Evolutionary conservation across 1,140 invertebrate species (phyloP), one percentile per base, ranked within the genome.

Genomic region (Conus betulinus): DNA sequence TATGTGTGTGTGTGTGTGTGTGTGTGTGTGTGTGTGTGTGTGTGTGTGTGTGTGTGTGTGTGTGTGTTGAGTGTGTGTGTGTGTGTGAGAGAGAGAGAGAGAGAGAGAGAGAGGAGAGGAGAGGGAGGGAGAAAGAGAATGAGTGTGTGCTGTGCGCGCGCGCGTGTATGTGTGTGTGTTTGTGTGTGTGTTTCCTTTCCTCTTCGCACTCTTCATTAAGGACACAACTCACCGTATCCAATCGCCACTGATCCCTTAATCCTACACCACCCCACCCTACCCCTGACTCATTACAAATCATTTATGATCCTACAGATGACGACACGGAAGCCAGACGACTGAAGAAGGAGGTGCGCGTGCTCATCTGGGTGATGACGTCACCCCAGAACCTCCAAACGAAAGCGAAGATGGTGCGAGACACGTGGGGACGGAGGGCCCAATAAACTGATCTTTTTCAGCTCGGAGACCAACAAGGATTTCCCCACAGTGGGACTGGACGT

Each of bases 361-460:
- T 99, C 0, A 99, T 99, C 94, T 99, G 98, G 98, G 96, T 99
- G 17, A 98, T 99, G 97, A 99, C 98, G 0, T 97, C 97, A 90
- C 98, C 98, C 13, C 96, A 96, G 60, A 99, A 98, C 93, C 98
- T 99, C 93, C 96, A 98, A 92, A 97, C 96, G 89, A 98, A 98
- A 94, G 98, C 98, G 0, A 96, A 96, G 39, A 98, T 99, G 91
- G 98, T 99, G 0, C 98, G 98, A 94, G 97, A 97, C 5, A 99
- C 99, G 0, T 99, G 99, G 99, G 98, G 98, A 0, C 97, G 97
- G 93, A 95, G 98, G 51, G 99, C 98, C n/a, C 94, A 99, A 99
- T 94, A 97, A 88, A 11, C 67, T 89, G 7, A 84, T 92, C 5
- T 92, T 93, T n/a, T 91, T 93, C 71, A 94, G 93, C 88, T 94